A percentile compares a stretch with the other conserved stretches of the same genome.
These are phyloP conservation scores for Synergus gifuensis DNA, from an alignment of 2,888 invertebrate species.

Conservation along the genomic window DNA sequence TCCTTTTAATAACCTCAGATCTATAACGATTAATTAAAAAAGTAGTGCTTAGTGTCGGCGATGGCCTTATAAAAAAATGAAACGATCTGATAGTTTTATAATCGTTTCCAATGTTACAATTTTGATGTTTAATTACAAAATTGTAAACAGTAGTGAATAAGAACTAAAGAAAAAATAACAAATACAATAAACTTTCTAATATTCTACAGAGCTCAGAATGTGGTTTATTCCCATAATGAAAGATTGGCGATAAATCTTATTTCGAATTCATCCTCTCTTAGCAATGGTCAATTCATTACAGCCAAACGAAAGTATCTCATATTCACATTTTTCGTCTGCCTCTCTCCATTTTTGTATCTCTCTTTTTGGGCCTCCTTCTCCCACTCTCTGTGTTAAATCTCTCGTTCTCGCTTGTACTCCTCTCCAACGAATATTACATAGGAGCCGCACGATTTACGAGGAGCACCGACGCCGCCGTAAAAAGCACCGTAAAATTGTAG, in stretches of 20 bases:
- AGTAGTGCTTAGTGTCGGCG: slow-evolving; percentile 54
- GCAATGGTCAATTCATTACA: slow-evolving; percentile 19
- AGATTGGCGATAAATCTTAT: slow-evolving; percentile 11
- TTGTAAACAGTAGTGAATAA: not conserved
- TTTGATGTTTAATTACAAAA: not conserved
- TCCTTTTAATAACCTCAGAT: slow-evolving; percentile 63
- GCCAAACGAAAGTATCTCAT: slow-evolving; percentile 38
- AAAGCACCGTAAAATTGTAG: slow-evolving; percentile 59
- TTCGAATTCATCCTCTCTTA: slow-evolving; percentile 2
- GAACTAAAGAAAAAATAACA: not conserved
- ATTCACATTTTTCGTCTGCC: slow-evolving; percentile 45
- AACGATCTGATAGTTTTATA: not conserved
- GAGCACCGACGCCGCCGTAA: slow-evolving; percentile 55
- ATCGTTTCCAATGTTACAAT: not conserved
- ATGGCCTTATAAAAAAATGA: not conserved
- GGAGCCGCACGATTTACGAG: slow-evolving; percentile 61
- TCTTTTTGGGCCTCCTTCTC: slow-evolving; percentile 27
- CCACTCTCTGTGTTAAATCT: slow-evolving; percentile 22
- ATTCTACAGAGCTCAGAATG: slow-evolving; percentile 13
- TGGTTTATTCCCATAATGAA: not conserved
- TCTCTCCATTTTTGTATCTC: slow-evolving; percentile 16
- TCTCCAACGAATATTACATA: slow-evolving; percentile 47
- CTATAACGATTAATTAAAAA: slow-evolving; percentile 73
- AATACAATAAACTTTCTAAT: not conserved
- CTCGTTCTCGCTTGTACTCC: slow-evolving; percentile 42